A percentile compares a stretch with the other conserved stretches of the same genome.
These are phyloP conservation scores for Sericinus montela DNA, from an alignment of 2,888 invertebrate genomes.

Conservation along the genomic window DNA sequence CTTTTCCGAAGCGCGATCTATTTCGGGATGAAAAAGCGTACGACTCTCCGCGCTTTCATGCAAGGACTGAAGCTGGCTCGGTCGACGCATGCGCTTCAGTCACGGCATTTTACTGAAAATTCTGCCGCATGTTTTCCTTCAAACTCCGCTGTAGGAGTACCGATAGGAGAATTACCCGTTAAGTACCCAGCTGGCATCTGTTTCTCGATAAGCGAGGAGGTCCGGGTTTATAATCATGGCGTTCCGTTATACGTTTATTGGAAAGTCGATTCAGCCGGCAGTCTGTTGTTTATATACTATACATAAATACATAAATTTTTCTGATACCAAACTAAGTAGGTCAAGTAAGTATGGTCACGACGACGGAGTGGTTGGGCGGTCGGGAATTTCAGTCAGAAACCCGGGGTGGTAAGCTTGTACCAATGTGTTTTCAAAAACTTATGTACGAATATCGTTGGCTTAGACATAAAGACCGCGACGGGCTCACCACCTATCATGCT, in stretches of 20 bases:
- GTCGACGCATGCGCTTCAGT: not conserved
- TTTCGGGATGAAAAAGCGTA: not conserved
- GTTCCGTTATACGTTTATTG: not conserved
- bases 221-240: not conserved
- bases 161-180: constrained; percentile 5
- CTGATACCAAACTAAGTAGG: too few species aligned
- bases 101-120: not conserved
- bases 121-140: constrained; percentile 1
- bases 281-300: too few species aligned
- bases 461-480: too few species aligned
- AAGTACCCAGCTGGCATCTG: constrained; percentile 1
- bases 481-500: too few species aligned
- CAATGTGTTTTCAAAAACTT: too few species aligned
- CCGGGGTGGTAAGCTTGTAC: too few species aligned
- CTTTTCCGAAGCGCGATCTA: constrained; percentile 9
- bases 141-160: not conserved
- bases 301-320: too few species aligned
- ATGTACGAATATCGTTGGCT: too few species aligned
- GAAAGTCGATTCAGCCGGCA: not conserved
- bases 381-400: too few species aligned
- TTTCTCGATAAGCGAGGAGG: not conserved
- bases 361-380: too few species aligned
- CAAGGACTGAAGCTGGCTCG: not conserved
- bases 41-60: not conserved
- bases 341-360: too few species aligned